Conservation (phyloP, 1,140 invertebrate species). For the Cardiocondyla obscurior region DNA sequence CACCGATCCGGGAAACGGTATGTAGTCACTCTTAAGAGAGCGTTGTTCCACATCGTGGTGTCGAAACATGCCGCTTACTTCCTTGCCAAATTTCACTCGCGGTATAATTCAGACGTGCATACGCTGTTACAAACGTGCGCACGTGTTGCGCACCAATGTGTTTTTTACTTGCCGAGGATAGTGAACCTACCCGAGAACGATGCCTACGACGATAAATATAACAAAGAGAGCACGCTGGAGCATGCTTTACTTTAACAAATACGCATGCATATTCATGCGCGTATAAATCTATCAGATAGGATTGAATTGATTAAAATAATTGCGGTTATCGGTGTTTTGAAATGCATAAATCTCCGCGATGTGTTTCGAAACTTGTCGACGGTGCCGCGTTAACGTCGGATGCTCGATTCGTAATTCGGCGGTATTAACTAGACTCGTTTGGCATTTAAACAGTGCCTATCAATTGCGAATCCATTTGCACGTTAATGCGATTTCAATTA, state of each 20-base stretch:
- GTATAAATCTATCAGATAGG: conserved; percentile 22
- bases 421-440: neutral
- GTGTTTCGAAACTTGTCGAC: neutral
- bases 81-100: conserved; percentile 41
- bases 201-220: conserved; percentile 31
- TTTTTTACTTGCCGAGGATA: conserved; percentile 30
- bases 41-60: conserved; percentile 47
- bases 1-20: conserved; percentile 43
- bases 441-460: conserved; percentile 30
- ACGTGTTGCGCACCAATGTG: neutral
- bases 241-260: conserved; percentile 25
- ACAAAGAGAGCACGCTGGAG: neutral
- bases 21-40: conserved; percentile 23
- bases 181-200: conserved; percentile 20
- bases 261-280: conserved; percentile 11
- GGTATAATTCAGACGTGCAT: conserved; percentile 2
- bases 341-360: conserved; percentile 22
- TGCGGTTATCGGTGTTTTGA: neutral
- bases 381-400: neutral
- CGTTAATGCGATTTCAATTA: conserved; percentile 51
- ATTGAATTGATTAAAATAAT: conserved; percentile 26
- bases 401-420: neutral
- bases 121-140: neutral
- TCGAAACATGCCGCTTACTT: conserved; percentile 44
- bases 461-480: conserved; percentile 42